These are phyloP conservation scores for Diarsia brunnea DNA, from an alignment of 2,888 invertebrate species.

Conservation along the genomic window DNA sequence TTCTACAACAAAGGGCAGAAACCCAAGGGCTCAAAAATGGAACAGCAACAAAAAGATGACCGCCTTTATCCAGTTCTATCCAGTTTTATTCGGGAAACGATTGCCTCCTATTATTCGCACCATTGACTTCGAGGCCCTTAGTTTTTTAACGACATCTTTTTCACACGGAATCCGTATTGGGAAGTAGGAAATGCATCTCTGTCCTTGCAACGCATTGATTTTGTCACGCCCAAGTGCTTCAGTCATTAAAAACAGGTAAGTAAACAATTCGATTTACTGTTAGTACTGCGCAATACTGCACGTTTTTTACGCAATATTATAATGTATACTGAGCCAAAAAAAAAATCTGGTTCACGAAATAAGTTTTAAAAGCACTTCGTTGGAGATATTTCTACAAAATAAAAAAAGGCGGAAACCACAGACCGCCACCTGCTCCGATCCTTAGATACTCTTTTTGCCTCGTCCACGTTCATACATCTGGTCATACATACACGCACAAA, in stretches of 20 bases:
- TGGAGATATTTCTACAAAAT: background rate
- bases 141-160: constrained; percentile 68
- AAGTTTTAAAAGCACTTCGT: background rate
- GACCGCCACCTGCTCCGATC: no score
- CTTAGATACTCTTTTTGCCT: no score
- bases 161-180: constrained; percentile 76
- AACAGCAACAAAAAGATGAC: constrained; percentile 37
- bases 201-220: constrained; percentile 72
- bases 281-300: background rate
- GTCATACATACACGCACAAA: no score
- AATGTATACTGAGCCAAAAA: background rate
- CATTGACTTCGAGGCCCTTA: constrained; percentile 76
- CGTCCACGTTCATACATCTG: no score
- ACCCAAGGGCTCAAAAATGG: constrained; percentile 32
- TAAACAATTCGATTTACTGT: constrained; percentile 6
- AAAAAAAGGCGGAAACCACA: no score
- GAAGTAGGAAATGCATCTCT: constrained; percentile 75
- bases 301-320: background rate
- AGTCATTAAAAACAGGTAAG: constrained; percentile 10
- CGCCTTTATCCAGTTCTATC: constrained; percentile 38
- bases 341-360: background rate
- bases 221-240: constrained; percentile 58
- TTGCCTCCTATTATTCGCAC: constrained; percentile 76
- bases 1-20: constrained; percentile 25
- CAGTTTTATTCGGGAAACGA: constrained; percentile 73